Percentiles rank a stretch among this genome's conserved stretches.
Conservation (phyloP, 2,113 vertebrate species). For the Bombycilla garrulus region DNA sequence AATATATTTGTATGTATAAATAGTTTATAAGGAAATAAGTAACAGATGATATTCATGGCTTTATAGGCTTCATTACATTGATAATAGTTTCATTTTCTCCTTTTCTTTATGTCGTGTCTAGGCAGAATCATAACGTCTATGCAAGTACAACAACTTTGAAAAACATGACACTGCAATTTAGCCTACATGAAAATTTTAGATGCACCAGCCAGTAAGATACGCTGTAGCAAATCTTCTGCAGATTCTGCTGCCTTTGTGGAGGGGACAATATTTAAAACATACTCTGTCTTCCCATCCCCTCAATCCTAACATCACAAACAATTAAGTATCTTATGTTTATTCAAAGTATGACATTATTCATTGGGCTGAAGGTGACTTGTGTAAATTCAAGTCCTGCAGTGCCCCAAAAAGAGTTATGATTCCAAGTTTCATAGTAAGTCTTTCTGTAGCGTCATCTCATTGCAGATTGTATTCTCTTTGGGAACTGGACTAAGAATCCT, state of each 20-base stretch:
- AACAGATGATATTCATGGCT: background rate
- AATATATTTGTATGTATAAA: background rate
- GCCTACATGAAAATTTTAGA: background rate
- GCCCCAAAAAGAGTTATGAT: background rate
- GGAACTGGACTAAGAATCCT: background rate
- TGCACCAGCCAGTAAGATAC: background rate
- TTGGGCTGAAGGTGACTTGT: background rate
- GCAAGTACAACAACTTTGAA: background rate
- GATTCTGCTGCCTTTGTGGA: background rate
- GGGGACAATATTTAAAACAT: background rate
- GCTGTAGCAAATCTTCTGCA: background rate
- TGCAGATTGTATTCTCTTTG: background rate
- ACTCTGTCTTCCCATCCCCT: accelerated
- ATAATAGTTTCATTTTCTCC: background rate
- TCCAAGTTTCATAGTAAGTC: background rate
- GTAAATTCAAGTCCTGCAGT: background rate
- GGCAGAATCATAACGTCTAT: background rate
- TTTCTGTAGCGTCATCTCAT: background rate
- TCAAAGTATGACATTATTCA: background rate
- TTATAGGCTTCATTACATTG: background rate
- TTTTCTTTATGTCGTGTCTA: background rate
- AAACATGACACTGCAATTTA: background rate
- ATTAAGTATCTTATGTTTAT: background rate
- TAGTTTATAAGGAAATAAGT: background rate
- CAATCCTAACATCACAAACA: background rate